A percentile compares a stretch with the other conserved stretches of the same genome.
phyloP scores from a whole-genome alignment of 2,113 vertebrate species.

The Chaetodon trifascialis region DNA sequence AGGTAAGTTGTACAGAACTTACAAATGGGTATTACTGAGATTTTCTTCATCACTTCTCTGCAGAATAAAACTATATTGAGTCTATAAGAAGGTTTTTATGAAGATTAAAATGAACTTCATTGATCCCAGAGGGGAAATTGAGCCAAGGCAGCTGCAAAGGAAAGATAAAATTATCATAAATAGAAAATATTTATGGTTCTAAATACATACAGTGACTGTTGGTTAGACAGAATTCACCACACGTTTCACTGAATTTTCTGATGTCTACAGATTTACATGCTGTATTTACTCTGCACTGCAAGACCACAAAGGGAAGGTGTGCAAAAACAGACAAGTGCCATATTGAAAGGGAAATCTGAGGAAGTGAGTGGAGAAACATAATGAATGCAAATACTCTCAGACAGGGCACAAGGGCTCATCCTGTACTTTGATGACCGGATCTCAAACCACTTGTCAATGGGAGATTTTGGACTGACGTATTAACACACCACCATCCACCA shows the following conservation, averaged over 20 bases:
- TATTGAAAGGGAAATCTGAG: not conserved
- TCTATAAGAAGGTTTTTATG: conserved; percentile 58
- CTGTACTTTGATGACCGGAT: not conserved
- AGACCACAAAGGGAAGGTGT: conserved; percentile 27
- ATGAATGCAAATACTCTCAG: not conserved
- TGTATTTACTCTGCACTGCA: conserved; percentile 4
- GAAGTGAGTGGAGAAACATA: not conserved
- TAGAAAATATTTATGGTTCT: conserved; percentile 51
- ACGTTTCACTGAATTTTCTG: conserved; percentile 15
- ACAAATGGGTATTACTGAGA: conserved; percentile 53
- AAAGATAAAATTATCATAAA: conserved; percentile 69
- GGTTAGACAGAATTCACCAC: conserved; percentile 6
- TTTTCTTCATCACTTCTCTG: conserved; percentile 50
- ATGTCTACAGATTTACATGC: conserved; percentile 36
- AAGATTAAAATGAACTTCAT: conserved; percentile 68
- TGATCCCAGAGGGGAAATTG: conserved; percentile 56
- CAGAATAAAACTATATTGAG: conserved; percentile 55
- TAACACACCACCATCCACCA: not conserved
- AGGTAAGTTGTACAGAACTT: conserved; percentile 59
- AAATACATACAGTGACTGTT: conserved; percentile 40
- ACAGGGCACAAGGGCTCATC: not conserved
- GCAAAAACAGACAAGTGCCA: not conserved
- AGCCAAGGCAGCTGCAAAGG: conserved; percentile 63
- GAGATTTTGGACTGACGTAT: not conserved
- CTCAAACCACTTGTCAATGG: not conserved